Evolutionary conservation across 2,888 invertebrate species (phyloP), one percentile per base, ranked within the genome.

Genomic region (Leptinotarsa tumamoca): DNA sequence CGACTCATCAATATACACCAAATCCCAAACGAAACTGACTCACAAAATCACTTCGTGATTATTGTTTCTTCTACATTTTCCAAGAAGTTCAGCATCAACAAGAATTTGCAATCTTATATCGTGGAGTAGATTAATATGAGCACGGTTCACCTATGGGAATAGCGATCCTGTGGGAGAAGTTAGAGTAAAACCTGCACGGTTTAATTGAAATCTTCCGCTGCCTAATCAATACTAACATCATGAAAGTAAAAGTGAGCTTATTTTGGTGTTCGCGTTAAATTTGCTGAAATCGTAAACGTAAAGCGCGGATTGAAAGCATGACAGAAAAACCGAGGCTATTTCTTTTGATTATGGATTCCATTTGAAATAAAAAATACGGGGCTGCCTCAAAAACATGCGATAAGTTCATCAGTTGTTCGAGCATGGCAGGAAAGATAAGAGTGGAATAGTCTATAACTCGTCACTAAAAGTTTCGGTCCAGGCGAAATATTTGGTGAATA

Each of bases 171-270:
- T 23, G 76, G 71, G 76, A 67, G 43, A 76, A 71, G 73, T 76
- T 71, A 76, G 43, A 73, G 51, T 73, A 73, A 58, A 76, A 71
- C 73, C 71, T 73, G 63, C 73, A 51, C 50, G 73, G 67, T 71
- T 76, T 76, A 76, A 76, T 76, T 73, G 73, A 76, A 73, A 76
- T 76, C 73, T 71, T 76, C 73, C 76, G 71, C 73, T 73, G 67
- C 66, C 61, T 73, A 61, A 73, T 73, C 76, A 71, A 73, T 76
- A 76, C 68, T 75, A 70, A 18, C 67, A 76, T 69, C 56, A 63
- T 63, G 61, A 76, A 68, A 73, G 73, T 73, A 71, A 76, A 73
- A 73, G 71, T 76, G 67, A 67, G 63, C 33, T 68, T 51, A 67
- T 69, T 76, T 67, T 56, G 72, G 63, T 71, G 73, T 71, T 73